Evolutionary conservation across 2,888 invertebrate species (phyloP).

Genomic region (Microctonus brassicae): DNA sequence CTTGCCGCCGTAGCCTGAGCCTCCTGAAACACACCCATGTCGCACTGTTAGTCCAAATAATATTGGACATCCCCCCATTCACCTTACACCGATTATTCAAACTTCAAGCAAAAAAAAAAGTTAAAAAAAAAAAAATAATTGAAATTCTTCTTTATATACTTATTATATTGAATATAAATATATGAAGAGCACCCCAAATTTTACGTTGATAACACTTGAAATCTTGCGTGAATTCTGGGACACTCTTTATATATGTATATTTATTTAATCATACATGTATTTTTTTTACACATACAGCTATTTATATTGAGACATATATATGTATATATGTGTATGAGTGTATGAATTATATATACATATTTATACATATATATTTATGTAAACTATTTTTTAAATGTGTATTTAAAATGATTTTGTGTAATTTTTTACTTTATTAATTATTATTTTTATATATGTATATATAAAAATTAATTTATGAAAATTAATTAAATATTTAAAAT

Average conservation of each 20-base stretch:
- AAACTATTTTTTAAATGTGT: neutral
- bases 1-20: conserved; percentile 84
- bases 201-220: too few relatives aligned
- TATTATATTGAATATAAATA: too few relatives aligned
- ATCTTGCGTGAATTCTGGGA: too few relatives aligned
- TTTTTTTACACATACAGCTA: neutral
- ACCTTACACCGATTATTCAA: conserved; percentile 34
- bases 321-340: neutral
- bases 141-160: too few relatives aligned
- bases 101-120: too few relatives aligned
- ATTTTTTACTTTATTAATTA: conserved; percentile 8
- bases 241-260: neutral
- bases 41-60: conserved; percentile 59
- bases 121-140: too few relatives aligned
- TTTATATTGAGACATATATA: neutral
- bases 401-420: neutral
- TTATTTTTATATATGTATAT: neutral
- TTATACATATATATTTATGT: neutral
- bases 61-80: conserved; percentile 41
- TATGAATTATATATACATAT: neutral
- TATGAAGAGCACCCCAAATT: too few relatives aligned
- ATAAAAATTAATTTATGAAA: conserved; percentile 18
- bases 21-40: conserved; percentile 70
- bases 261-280: neutral
- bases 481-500: conserved; percentile 32